Evolutionary conservation across 2,113 vertebrate genomes (phyloP).

Genomic region (Cranoglanis bouderius): DNA sequence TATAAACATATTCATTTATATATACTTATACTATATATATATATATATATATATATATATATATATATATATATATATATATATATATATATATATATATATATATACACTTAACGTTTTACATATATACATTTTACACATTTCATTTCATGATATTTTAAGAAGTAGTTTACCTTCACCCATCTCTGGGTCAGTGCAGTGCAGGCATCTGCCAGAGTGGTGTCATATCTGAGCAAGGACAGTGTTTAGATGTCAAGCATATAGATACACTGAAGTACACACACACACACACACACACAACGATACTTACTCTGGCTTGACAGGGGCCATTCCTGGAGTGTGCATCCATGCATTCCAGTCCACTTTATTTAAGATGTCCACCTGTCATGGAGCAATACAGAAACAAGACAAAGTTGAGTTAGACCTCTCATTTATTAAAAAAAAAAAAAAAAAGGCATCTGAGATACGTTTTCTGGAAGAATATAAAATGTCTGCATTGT

Average conservation of each 20-base stretch:
- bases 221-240: slow-evolving; percentile 82
- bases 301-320: slow-evolving; percentile 81
- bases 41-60: too few relatives aligned
- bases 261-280: not conserved
- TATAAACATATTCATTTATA: too few relatives aligned
- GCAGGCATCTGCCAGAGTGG: slow-evolving; percentile 85
- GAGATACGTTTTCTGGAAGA: not conserved
- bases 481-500: not conserved
- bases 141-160: not conserved
- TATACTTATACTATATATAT: too few relatives aligned
- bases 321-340: slow-evolving; percentile 90
- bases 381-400: slow-evolving; percentile 69
- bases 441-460: not conserved
- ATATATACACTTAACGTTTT: not conserved
- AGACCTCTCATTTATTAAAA: not conserved
- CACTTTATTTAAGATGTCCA: slow-evolving; percentile 86
- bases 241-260: not conserved
- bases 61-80: too few relatives aligned
- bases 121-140: not conserved
- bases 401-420: not conserved
- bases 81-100: too few relatives aligned
- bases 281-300: not conserved
- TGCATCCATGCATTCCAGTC: slow-evolving; percentile 94
- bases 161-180: slow-evolving; percentile 74
- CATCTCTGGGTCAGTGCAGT: slow-evolving; percentile 83